These are phyloP conservation scores for Thomomys bottae DNA, from an alignment of 2,113 vertebrate genomes.

Conservation along the genomic window DNA sequence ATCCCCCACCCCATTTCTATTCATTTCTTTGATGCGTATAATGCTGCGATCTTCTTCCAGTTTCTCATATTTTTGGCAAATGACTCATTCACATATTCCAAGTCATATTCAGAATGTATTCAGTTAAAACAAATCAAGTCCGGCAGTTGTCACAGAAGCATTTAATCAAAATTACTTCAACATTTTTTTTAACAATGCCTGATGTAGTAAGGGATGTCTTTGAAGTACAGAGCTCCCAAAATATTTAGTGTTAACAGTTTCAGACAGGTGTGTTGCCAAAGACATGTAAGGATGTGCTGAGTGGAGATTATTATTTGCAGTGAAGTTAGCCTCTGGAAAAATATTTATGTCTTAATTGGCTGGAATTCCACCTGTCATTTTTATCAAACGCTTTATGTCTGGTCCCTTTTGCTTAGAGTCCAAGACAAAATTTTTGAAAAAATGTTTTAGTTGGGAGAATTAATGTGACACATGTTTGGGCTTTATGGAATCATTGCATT, in stretches of 20 bases:
- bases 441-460: conserved; percentile 80
- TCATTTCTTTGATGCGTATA: conserved; percentile 73
- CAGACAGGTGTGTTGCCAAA: conserved; percentile 88
- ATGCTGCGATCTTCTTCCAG: conserved; percentile 25
- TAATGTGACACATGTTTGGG: conserved; percentile 75
- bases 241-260: conserved; percentile 89
- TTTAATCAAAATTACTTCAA: conserved; percentile 88
- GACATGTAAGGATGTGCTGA: conserved; percentile 87
- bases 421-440: conserved; percentile 80
- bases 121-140: conserved; percentile 87
- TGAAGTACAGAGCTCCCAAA: conserved; percentile 87
- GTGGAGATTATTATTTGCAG: conserved; percentile 86
- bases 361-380: conserved; percentile 86
- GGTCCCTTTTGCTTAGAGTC: conserved; percentile 80
- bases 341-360: conserved; percentile 86
- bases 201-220: conserved; percentile 84
- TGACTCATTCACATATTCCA: conserved; percentile 78
- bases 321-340: conserved; percentile 86
- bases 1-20: background rate
- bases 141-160: conserved; percentile 88
- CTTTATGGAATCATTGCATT: conserved; percentile 75
- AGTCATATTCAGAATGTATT: conserved; percentile 77
- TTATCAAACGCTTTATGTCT: conserved; percentile 81
- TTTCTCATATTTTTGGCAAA: conserved; percentile 80
- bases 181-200: conserved; percentile 85